A percentile compares a stretch with the other conserved stretches of the same genome.
Evolutionary conservation across 2,113 vertebrate species (phyloP).

Genomic region (Microcebus ravelobensis): DNA sequence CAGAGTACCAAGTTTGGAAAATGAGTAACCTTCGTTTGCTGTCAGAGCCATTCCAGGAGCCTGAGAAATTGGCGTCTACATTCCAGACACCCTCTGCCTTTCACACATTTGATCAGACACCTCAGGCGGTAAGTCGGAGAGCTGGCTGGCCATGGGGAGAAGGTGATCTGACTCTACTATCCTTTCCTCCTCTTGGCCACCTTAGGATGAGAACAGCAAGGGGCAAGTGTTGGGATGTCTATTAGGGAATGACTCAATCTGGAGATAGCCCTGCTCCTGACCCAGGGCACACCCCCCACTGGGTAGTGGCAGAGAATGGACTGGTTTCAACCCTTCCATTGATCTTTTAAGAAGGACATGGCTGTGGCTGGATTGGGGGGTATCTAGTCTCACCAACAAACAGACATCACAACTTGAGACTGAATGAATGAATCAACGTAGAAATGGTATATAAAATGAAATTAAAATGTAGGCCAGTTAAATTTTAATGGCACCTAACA

Average conservation of each 20-base stretch:
- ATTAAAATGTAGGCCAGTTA: neutral
- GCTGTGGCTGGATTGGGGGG: neutral
- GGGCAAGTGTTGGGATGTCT: neutral
- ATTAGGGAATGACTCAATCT: neutral
- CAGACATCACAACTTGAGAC: neutral
- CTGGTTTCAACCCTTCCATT: neutral
- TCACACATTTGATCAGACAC: neutral
- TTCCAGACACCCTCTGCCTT: neutral
- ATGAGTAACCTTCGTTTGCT: neutral
- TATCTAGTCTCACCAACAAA: neutral
- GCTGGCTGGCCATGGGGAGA: neutral
- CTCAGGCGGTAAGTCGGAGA: neutral
- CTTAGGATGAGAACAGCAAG: neutral
- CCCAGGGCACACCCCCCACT: neutral
- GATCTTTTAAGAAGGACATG: neutral
- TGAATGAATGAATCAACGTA: neutral
- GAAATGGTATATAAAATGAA: neutral
- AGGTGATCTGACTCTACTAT: neutral
- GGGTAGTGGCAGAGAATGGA: neutral
- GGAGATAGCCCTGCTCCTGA: neutral
- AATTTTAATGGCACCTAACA: too few species aligned
- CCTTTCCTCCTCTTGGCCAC: neutral
- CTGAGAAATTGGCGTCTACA: neutral
- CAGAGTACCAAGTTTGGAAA: neutral
- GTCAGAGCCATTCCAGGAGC: neutral